phyloP scores from a whole-genome alignment of 2,113 vertebrate genomes.

The Cyphomyrus plagiostoma region DNA sequence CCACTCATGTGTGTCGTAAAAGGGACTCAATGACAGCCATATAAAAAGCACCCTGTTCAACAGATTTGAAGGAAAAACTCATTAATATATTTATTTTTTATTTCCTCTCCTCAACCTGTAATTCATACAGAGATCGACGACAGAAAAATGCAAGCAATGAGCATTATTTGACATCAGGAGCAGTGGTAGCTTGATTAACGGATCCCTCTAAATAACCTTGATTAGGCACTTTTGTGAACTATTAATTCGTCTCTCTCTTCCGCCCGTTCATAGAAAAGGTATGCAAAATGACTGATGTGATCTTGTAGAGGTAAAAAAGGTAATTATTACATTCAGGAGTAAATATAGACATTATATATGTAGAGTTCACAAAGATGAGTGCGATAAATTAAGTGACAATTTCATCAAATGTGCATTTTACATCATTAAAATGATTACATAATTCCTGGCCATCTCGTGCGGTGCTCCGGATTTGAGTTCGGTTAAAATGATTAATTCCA shows the following conservation, averaged over 20 bases:
- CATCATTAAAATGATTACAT: background rate
- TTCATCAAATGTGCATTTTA: background rate
- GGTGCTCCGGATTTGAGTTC: background rate
- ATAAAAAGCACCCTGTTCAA: conserved; percentile 8
- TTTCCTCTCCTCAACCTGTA: conserved; percentile 18
- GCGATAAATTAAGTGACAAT: background rate
- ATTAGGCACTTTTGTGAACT: conserved; percentile 12
- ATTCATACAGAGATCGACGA: conserved; percentile 10
- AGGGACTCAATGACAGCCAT: conserved; percentile 7
- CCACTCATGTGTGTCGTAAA: conserved; percentile 12
- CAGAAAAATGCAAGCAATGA: background rate
- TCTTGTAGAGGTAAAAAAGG: background rate
- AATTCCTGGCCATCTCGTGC: background rate
- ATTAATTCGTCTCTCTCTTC: conserved; percentile 3
- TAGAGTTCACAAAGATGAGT: background rate
- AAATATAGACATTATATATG: background rate
- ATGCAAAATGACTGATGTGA: background rate
- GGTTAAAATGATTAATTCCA: background rate
- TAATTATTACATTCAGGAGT: background rate
- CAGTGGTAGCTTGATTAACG: conserved; percentile 1
- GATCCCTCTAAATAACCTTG: conserved; percentile 8
- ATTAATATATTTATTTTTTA: conserved; percentile 18
- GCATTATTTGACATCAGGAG: background rate
- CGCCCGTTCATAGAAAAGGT: background rate
- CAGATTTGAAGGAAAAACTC: conserved; percentile 21